phyloP scores from a whole-genome alignment of 2,113 vertebrate species.

The Diphyllodes magnificus region DNA sequence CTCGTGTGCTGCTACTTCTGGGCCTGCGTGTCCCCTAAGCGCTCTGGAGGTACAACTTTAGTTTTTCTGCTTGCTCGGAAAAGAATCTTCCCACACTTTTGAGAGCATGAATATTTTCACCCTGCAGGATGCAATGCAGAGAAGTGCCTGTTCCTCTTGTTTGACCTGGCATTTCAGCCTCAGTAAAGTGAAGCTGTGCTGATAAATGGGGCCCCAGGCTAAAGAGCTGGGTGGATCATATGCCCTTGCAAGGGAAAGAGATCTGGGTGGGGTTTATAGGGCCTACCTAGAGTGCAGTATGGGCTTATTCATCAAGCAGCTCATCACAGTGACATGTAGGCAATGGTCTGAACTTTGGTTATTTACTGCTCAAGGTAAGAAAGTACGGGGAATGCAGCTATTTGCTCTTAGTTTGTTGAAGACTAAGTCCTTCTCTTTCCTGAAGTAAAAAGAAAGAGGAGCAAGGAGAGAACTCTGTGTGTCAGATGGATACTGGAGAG shows the following conservation, averaged over 20 bases:
- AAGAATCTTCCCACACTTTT: not conserved
- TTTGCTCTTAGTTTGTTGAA: not conserved
- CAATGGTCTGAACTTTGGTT: not conserved
- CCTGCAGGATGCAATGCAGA: not conserved
- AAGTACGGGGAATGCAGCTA: not conserved
- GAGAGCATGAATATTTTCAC: not conserved
- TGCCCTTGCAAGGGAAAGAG: not conserved
- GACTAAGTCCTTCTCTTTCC: not conserved
- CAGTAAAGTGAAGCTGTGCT: not conserved
- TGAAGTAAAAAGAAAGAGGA: not conserved
- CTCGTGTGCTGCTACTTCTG: conserved; percentile 13
- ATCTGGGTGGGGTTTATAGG: not conserved
- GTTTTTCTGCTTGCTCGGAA: not conserved
- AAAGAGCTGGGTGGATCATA: not conserved
- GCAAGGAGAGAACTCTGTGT: not conserved
- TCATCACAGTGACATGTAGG: not conserved
- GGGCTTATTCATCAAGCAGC: not conserved
- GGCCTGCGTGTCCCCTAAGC: not conserved
- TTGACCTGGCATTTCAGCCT: conserved; percentile 5
- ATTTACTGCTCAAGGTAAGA: not conserved
- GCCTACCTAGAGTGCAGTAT: not conserved
- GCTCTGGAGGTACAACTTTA: not conserved
- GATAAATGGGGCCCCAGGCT: not conserved
- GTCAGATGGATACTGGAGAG: not conserved
- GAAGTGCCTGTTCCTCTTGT: not conserved